These are phyloP conservation scores for Coracopsis vasa DNA, from an alignment of 2,113 vertebrate species.

Conservation along the genomic window DNA sequence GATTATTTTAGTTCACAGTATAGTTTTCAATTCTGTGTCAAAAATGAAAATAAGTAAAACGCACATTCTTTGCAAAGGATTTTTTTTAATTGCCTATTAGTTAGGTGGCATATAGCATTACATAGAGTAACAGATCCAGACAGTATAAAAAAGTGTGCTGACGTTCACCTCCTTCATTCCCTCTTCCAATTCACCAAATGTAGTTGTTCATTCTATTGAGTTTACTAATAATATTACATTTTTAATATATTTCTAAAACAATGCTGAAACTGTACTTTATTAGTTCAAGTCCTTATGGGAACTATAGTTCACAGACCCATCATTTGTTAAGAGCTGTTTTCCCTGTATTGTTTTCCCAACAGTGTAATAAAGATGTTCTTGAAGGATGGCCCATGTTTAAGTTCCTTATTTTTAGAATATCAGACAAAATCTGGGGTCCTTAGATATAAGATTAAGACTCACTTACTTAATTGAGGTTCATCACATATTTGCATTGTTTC, in stretches of 20 bases:
- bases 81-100: neutral
- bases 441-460: neutral
- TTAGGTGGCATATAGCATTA: neutral
- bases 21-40: neutral
- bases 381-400: neutral
- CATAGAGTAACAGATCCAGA: neutral
- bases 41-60: neutral
- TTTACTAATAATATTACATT: neutral
- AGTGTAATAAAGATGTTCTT: neutral
- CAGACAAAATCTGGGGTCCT: neutral
- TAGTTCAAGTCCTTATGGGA: neutral
- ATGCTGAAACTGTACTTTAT: neutral
- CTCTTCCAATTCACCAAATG: neutral
- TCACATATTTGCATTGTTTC: neutral
- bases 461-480: neutral
- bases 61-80: neutral
- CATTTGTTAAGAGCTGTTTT: neutral
- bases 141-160: neutral
- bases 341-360: neutral
- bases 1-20: neutral
- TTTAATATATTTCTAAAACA: neutral
- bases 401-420: neutral
- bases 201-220: neutral
- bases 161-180: neutral
- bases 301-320: neutral